Percentiles rank a stretch among this genome's conserved stretches.
phyloP scores from a whole-genome alignment of 2,113 vertebrate species.

The Ochotona princeps region DNA sequence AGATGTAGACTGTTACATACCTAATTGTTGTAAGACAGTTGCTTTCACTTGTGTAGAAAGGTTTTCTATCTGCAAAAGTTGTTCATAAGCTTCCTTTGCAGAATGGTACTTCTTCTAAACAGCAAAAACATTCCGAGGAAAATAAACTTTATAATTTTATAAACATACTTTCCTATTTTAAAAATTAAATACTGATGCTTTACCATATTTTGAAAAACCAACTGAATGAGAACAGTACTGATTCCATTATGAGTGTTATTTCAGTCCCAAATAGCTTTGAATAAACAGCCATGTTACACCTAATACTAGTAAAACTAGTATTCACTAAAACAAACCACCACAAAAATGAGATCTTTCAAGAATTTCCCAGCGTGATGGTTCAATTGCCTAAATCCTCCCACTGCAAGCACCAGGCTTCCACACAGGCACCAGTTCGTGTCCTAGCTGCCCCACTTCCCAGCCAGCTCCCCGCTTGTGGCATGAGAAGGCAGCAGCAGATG shows the following conservation, averaged over 20 bases:
- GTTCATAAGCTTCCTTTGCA: conserved; percentile 98
- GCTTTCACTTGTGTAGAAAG: conserved; percentile 99
- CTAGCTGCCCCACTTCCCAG: no score
- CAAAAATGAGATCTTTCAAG: conserved; percentile 56
- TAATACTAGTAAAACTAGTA: conserved; percentile 43
- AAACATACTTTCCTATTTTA: conserved; percentile 28
- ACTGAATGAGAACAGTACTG: conserved; percentile 26
- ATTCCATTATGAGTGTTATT: conserved; percentile 14
- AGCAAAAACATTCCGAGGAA: conserved; percentile 79
- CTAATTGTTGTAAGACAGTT: conserved; percentile 97
- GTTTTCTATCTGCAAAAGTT: conserved; percentile 96
- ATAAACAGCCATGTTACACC: neutral
- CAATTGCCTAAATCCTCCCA: no score
- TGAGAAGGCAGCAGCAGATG: no score
- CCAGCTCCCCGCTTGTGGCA: no score
- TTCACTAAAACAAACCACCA: neutral
- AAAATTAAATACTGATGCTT: conserved; percentile 52
- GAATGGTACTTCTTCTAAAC: conserved; percentile 97
- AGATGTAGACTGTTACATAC: conserved; percentile 88
- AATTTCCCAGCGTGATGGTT: neutral
- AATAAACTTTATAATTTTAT: conserved; percentile 65
- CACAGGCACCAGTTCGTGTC: no score
- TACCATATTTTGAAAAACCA: neutral
- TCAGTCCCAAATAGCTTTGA: neutral
- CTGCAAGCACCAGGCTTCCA: no score